Evolutionary conservation across 2,888 invertebrate species (phyloP).

Genomic region (Cetonia aurata): DNA sequence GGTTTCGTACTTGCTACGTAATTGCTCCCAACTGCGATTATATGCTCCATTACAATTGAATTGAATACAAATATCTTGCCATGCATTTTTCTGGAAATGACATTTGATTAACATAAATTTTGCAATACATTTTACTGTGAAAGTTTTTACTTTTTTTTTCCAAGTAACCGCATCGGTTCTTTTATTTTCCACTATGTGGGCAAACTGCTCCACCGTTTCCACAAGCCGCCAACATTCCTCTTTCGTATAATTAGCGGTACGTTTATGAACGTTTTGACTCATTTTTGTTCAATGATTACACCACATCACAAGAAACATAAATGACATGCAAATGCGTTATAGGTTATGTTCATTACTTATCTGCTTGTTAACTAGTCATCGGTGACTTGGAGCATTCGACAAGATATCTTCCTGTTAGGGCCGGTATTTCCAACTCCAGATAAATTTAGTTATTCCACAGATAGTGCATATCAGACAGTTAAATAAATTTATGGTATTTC

Average conservation of each 20-base stretch:
- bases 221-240: conserved; percentile 5
- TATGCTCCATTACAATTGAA: not conserved
- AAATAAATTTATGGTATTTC: too few relatives aligned
- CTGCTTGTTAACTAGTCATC: not conserved
- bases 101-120: not conserved
- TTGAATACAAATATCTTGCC: not conserved
- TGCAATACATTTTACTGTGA: not conserved
- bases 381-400: not conserved
- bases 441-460: too few relatives aligned
- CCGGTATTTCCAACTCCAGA: too few relatives aligned
- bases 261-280: not conserved
- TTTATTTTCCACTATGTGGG: not conserved
- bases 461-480: too few relatives aligned
- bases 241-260: not conserved
- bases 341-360: too few relatives aligned
- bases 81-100: not conserved
- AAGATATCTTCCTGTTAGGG: not conserved
- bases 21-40: not conserved
- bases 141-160: not conserved
- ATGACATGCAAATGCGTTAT: not conserved
- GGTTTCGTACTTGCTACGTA: conserved; percentile 3
- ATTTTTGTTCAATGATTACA: not conserved
- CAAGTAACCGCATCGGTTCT: not conserved
- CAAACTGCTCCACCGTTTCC: not conserved
- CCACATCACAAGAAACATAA: not conserved